Percentiles rank a stretch among this genome's conserved stretches.
phyloP scores from a whole-genome alignment of 2,113 vertebrate species.

The Seriola quinqueradiata region DNA sequence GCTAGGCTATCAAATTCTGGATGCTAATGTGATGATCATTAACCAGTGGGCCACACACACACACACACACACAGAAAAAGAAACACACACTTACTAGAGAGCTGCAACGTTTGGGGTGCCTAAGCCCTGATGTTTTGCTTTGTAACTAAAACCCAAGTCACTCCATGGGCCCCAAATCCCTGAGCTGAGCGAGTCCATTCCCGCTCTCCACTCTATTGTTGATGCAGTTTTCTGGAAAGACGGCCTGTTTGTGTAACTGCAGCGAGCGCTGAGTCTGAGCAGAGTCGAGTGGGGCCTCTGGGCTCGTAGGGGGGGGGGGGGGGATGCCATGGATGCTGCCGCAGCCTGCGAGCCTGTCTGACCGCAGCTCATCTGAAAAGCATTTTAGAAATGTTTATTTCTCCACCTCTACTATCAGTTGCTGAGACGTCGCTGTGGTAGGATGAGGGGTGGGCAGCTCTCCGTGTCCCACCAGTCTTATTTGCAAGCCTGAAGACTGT shows the following conservation, averaged over 20 bases:
- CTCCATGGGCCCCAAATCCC: constrained; percentile 74
- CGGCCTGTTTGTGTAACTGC: constrained; percentile 78
- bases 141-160: constrained; percentile 78
- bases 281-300: constrained; percentile 57
- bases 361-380: constrained; percentile 59
- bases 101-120: constrained; percentile 56
- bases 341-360: constrained; percentile 37
- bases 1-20: constrained; percentile 61
- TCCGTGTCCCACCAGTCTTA: background rate
- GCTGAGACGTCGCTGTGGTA: constrained; percentile 24
- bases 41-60: constrained; percentile 64
- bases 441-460: constrained; percentile 8
- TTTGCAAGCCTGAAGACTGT: background rate
- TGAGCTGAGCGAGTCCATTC: constrained; percentile 65
- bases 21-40: constrained; percentile 73
- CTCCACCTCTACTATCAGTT: constrained; percentile 54
- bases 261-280: constrained; percentile 68
- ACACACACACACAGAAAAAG: constrained; percentile 39
- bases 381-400: constrained; percentile 62
- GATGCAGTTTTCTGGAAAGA: constrained; percentile 77
- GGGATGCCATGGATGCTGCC: constrained; percentile 35
- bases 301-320: constrained; percentile 23
- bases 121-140: constrained; percentile 75
- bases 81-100: constrained; percentile 48
- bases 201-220: constrained; percentile 64